phyloP scores from a whole-genome alignment of 2,113 vertebrate genomes.

The Kryptolebias marmoratus region DNA sequence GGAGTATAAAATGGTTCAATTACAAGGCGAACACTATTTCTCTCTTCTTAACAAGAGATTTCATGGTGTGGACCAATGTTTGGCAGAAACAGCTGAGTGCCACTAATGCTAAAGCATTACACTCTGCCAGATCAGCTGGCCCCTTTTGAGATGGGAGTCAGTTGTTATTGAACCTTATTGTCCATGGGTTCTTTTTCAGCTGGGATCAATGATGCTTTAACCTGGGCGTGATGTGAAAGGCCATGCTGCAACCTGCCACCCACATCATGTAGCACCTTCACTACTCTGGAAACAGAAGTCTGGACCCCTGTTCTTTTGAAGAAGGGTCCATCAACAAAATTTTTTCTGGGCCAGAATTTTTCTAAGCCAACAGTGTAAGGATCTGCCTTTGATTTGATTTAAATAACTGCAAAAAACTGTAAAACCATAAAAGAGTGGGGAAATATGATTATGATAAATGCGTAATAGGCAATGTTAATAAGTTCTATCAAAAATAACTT shows the following conservation, averaged over 20 bases:
- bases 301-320: slow-evolving; percentile 9
- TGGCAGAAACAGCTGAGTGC: slow-evolving; percentile 96
- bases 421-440: no score
- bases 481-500: no score
- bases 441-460: no score
- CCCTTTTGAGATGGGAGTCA: slow-evolving; percentile 86
- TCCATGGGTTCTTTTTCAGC: slow-evolving; percentile 91
- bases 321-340: neutral
- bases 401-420: no score
- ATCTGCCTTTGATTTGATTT: neutral
- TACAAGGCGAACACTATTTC: slow-evolving; percentile 98
- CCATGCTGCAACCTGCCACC: slow-evolving; percentile 85
- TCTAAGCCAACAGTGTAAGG: neutral
- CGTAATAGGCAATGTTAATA: no score
- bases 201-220: slow-evolving; percentile 97
- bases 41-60: slow-evolving; percentile 99
- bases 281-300: slow-evolving; percentile 66
- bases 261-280: slow-evolving; percentile 74
- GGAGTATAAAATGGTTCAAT: slow-evolving; percentile 98
- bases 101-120: slow-evolving; percentile 92
- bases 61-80: slow-evolving; percentile 94
- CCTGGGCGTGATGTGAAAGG: slow-evolving; percentile 90
- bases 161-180: slow-evolving; percentile 99
- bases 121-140: slow-evolving; percentile 86
- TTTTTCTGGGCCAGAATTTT: neutral